A percentile compares a stretch with the other conserved stretches of the same genome.
phyloP scores from a whole-genome alignment of 2,888 invertebrate species.

The Phytoseiulus persimilis region DNA sequence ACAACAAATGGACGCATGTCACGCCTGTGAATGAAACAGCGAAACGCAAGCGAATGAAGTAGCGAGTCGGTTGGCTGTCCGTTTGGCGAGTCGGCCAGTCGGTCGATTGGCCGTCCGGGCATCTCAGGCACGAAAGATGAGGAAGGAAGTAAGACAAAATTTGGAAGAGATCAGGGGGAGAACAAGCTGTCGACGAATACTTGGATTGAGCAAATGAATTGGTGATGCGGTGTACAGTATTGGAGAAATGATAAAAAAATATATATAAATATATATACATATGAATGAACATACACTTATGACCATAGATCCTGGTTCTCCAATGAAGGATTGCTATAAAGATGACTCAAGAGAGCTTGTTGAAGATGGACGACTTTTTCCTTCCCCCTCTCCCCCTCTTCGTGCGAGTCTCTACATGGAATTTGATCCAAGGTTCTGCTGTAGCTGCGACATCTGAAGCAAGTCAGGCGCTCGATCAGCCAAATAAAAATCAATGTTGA shows the following conservation, averaged over 20 bases:
- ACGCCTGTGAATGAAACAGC: conserved; percentile 44
- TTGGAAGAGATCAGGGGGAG: neutral
- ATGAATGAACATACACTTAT: neutral
- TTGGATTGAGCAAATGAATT: neutral
- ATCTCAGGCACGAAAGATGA: neutral
- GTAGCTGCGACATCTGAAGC: neutral
- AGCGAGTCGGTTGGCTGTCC: neutral
- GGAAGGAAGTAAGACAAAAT: neutral
- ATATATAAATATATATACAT: neutral
- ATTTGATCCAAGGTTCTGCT: neutral
- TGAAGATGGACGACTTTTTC: neutral
- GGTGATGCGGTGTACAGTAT: neutral
- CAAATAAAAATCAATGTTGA: neutral
- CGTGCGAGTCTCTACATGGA: neutral
- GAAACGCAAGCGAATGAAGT: neutral
- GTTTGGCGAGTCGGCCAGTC: neutral
- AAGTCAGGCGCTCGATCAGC: neutral
- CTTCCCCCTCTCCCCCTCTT: neutral
- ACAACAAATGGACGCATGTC: conserved; percentile 63
- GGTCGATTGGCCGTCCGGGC: neutral
- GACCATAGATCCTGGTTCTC: neutral
- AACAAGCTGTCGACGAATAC: neutral
- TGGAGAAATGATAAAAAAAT: neutral
- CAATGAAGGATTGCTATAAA: neutral
- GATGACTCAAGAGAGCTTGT: neutral